Base-by-base conservation (phyloP, 2,888 invertebrate genomes). In the Dynastes hyllus region DNA sequence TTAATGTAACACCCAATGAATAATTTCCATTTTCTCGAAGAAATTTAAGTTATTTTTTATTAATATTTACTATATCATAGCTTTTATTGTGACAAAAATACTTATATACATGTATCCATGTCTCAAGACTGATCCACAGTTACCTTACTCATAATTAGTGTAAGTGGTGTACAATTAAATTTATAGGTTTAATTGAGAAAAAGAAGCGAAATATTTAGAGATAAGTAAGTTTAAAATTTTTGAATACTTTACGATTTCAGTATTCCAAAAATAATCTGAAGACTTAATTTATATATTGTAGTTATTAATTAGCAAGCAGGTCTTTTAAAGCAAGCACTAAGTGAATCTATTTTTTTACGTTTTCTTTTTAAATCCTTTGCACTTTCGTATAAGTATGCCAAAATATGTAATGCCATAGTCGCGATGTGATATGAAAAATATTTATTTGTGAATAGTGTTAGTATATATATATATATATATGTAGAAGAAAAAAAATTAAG, bases 1-100 rank as follows among this genome's bases (percentile, higher is more conserved):
- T 71, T 32, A 77, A 79, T 50, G 5, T 61, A 29, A 50, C 77
- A 5, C 11, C 58, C 16, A 78, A 63, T 29, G 16, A 76, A 40
- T 71, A 65, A 70, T 79, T 71, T 71, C 77, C 4, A 53, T 4
- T 77, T 69, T 45, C 45, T 45, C 45, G 11, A 45, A 45, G 45
- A 11, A 45, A 45, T 11, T 65, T 29, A 29, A 37, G 13, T 9
- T 66, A 45, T 37, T 66, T 16, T 16, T 45, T 32, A 63, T 32
- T 29, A 9, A 63, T 63, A 27, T 61, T 6, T 16, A 16, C 29
- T 9, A 55, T 55, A n/a, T 32, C 27, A 29, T 4, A 13, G 29
- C 27, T 63, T n/a, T 66, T 40, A 16, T 40, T 6, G 40, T n/a
- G 40, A 13, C n/a, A n/a, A 40, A 16, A 66, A 16, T 22, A 55